A percentile compares a stretch with the other conserved stretches of the same genome.
Evolutionary conservation across 2,888 invertebrate genomes (phyloP).

Genomic region (Alloscopus bannaensis): DNA sequence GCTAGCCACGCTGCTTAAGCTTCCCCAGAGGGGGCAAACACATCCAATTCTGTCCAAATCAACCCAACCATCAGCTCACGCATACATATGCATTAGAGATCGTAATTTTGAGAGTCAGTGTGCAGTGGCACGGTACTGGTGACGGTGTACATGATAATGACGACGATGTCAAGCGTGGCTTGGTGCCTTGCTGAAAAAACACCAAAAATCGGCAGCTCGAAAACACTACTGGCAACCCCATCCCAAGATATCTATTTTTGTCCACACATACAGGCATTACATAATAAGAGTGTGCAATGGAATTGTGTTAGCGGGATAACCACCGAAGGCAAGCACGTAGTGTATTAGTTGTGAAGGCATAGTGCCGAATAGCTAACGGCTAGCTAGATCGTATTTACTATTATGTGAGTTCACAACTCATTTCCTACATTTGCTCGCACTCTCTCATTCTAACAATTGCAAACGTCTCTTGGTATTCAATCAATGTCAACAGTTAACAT

Average conservation of each 20-base stretch:
- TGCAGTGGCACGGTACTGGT: too few relatives aligned
- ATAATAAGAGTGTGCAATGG: constrained; percentile 40
- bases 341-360: constrained; percentile 45
- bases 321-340: constrained; percentile 38
- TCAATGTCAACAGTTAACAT: constrained; percentile 62
- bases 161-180: constrained; percentile 5
- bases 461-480: constrained; percentile 60
- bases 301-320: constrained; percentile 34
- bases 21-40: constrained; percentile 49
- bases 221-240: constrained; percentile 18
- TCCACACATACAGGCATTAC: constrained; percentile 31
- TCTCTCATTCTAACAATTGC: constrained; percentile 51
- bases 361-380: constrained; percentile 29
- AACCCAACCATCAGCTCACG: constrained; percentile 7
- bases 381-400: not conserved
- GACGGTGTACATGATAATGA: not conserved
- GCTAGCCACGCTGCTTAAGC: too few relatives aligned
- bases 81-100: constrained; percentile 2
- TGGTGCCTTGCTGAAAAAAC: constrained; percentile 20
- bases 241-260: constrained; percentile 54
- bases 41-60: constrained; percentile 43
- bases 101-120: not conserved
- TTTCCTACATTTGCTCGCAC: constrained; percentile 53
- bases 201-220: constrained; percentile 32
- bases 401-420: constrained; percentile 54